phyloP scores from a whole-genome alignment of 2,888 invertebrate genomes.

The Portevinia maculata region DNA sequence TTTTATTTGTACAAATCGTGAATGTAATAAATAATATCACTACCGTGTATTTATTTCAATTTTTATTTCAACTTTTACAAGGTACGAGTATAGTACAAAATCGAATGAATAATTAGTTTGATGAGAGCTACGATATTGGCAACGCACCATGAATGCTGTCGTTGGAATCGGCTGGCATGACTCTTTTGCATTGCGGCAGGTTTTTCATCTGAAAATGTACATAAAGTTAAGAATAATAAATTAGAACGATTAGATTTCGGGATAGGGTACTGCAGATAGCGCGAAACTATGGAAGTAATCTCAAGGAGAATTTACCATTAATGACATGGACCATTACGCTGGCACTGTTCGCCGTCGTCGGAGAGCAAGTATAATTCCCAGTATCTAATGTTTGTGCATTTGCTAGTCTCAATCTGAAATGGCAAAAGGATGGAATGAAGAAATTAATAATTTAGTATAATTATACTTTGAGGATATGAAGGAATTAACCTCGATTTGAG shows the following conservation, averaged over 20 bases:
- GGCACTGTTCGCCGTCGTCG: constrained; percentile 92
- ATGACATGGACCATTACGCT: constrained; percentile 95
- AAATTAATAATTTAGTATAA: constrained; percentile 48
- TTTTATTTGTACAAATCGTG: constrained; percentile 71
- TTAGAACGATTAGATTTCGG: constrained; percentile 25
- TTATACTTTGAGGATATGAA: background rate
- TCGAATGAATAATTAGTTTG: constrained; percentile 66
- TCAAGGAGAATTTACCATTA: constrained; percentile 86
- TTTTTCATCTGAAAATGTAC: constrained; percentile 88
- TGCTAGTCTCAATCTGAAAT: constrained; percentile 88
- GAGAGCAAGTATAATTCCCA: constrained; percentile 94
- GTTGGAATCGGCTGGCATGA: constrained; percentile 11
- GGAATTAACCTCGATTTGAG: constrained; percentile 86
- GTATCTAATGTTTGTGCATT: constrained; percentile 90
- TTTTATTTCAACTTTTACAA: constrained; percentile 37
- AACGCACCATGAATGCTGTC: constrained; percentile 22
- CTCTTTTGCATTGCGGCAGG: constrained; percentile 95
- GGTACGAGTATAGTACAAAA: constrained; percentile 50
- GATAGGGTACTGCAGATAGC: background rate
- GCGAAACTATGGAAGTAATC: constrained; percentile 30
- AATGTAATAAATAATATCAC: constrained; percentile 41
- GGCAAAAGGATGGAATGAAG: constrained; percentile 29
- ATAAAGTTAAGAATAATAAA: constrained; percentile 27
- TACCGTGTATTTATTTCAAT: constrained; percentile 20
- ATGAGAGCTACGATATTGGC: constrained; percentile 53